These are phyloP conservation scores for Plotosus lineatus DNA, from an alignment of 2,113 vertebrate genomes.

Conservation along the genomic window DNA sequence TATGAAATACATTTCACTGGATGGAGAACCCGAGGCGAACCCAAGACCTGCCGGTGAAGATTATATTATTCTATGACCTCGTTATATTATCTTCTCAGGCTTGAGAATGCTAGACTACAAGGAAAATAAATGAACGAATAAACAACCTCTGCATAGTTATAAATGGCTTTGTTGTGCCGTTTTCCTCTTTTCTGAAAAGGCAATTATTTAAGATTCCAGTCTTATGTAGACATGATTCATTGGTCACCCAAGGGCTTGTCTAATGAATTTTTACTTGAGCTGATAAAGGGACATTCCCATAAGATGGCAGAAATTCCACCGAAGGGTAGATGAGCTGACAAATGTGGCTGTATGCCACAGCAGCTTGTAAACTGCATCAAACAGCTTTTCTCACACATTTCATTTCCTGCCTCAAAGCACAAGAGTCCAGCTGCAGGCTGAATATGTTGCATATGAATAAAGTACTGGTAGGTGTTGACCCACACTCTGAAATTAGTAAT, in stretches of 20 bases:
- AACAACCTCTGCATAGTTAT: neutral
- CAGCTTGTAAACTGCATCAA: conserved; percentile 40
- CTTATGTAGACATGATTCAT: neutral
- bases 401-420: conserved; percentile 28
- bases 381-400: conserved; percentile 30
- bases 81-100: too few relatives aligned
- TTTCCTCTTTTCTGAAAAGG: neutral
- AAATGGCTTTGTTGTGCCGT: neutral
- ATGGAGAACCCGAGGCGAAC: neutral
- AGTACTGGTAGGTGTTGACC: neutral
- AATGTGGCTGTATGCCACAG: conserved; percentile 37
- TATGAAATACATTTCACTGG: neutral
- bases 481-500: conserved; percentile 5
- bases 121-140: neutral
- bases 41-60: neutral
- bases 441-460: conserved; percentile 29
- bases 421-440: neutral
- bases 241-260: neutral
- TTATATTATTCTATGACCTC: too few relatives aligned
- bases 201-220: neutral
- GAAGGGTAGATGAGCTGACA: conserved; percentile 29
- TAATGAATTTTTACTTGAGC: neutral
- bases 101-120: neutral
- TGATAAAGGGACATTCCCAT: neutral
- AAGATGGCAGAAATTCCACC: neutral